These are phyloP conservation scores for Caenorhabditis sp. DNA, from an alignment of 2,888 invertebrate species.

Conservation along the genomic window DNA sequence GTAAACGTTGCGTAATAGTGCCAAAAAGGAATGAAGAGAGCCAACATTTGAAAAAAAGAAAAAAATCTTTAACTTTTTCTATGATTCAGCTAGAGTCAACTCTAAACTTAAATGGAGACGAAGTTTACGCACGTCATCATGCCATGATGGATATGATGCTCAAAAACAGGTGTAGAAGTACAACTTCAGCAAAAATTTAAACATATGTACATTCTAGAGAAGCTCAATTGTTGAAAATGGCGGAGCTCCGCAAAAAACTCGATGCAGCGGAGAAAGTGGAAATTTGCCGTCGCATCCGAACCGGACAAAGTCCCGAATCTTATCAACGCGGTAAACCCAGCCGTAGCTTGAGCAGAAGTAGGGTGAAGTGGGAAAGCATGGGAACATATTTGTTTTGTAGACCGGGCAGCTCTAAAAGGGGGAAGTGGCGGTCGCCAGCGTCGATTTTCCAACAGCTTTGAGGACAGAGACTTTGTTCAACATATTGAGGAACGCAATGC, in stretches of 20 bases:
- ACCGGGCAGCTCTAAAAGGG: conserved; percentile 55
- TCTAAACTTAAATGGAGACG: conserved; percentile 71
- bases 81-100: conserved; percentile 69
- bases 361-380: no score
- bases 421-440: conserved; percentile 71
- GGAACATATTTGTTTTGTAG: conserved; percentile 57
- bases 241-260: conserved; percentile 79
- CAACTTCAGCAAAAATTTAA: no score
- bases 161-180: conserved; percentile 77
- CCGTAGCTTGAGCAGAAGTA: conserved; percentile 73
- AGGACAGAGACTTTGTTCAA: conserved; percentile 77
- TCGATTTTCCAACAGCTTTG: conserved; percentile 75
- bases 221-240: conserved; percentile 77
- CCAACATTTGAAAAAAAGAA: no score
- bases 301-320: conserved; percentile 73
- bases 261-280: conserved; percentile 82
- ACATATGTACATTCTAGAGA: conserved; percentile 60
- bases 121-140: conserved; percentile 78
- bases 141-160: conserved; percentile 82
- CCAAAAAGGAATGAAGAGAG: no score
- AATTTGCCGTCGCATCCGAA: conserved; percentile 68
- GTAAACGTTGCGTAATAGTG: no score
- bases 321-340: conserved; percentile 71
- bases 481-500: conserved; percentile 71
- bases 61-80: no score